Evolutionary conservation across 1,140 invertebrate genomes (phyloP).

Genomic region (Drosophila dunni): DNA sequence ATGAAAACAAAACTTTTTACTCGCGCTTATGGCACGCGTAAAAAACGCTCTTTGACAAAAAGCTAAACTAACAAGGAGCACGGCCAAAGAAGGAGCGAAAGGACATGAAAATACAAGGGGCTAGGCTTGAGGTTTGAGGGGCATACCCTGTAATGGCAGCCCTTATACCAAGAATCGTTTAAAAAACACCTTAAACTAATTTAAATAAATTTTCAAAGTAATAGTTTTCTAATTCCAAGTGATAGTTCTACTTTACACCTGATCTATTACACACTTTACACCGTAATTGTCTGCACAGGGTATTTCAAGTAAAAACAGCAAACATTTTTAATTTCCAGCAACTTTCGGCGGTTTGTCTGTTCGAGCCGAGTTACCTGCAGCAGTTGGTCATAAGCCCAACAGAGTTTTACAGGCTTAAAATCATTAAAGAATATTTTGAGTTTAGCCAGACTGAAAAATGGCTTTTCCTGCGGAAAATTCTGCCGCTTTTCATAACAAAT

Average conservation of each 20-base stretch:
- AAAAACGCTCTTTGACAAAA: conserved; percentile 30
- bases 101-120: neutral
- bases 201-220: too few relatives aligned
- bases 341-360: conserved; percentile 12
- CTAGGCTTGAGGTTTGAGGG: too few relatives aligned
- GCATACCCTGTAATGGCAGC: too few relatives aligned
- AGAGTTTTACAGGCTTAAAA: neutral
- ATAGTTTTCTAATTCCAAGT: too few relatives aligned
- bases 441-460: conserved; percentile 13
- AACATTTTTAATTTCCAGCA: conserved; percentile 23
- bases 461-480: conserved; percentile 2
- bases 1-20: conserved; percentile 48
- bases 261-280: too few relatives aligned
- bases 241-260: too few relatives aligned
- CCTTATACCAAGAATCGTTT: too few relatives aligned
- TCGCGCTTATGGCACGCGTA: conserved; percentile 17
- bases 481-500: neutral
- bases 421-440: conserved; percentile 16
- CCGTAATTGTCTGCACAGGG: neutral
- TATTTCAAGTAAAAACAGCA: conserved; percentile 21
- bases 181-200: too few relatives aligned
- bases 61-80: neutral
- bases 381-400: neutral
- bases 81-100: too few relatives aligned
- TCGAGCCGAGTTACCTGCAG: conserved; percentile 8